These are phyloP conservation scores for Enteromius viviparus DNA, from an alignment of 2,797 vertebrate species.

Conservation along the genomic window DNA sequence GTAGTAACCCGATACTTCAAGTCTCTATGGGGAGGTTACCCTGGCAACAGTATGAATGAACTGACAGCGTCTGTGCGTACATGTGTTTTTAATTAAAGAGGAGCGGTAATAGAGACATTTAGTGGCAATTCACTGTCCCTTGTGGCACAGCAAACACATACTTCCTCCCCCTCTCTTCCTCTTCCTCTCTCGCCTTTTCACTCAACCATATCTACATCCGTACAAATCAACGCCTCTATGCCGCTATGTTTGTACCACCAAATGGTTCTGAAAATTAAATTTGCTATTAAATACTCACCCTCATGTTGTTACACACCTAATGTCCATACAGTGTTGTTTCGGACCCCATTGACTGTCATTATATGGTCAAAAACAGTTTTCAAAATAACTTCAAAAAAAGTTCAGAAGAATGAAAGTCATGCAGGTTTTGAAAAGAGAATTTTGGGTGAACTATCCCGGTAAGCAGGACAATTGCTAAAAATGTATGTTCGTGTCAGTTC, in stretches of 20 bases:
- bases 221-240: not conserved
- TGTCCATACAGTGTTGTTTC: not conserved
- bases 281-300: not conserved
- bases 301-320: not conserved
- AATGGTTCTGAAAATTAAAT: not conserved
- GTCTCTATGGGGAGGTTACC: conserved; percentile 52
- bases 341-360: not conserved
- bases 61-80: conserved; percentile 41
- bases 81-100: conserved; percentile 60
- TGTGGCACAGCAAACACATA: conserved; percentile 40
- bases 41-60: conserved; percentile 51
- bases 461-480: not conserved
- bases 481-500: not conserved
- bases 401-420: not conserved
- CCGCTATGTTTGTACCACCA: not conserved
- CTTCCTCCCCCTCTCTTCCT: conserved; percentile 44
- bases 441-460: not conserved
- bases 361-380: not conserved
- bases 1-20: conserved; percentile 46
- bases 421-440: not conserved
- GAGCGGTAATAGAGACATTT: conserved; percentile 53
- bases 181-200: conserved; percentile 27
- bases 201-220: conserved; percentile 11
- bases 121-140: conserved; percentile 55
- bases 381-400: not conserved